Evolutionary conservation across 1,140 invertebrate species (phyloP).

Genomic region (Bombus cullumanus): DNA sequence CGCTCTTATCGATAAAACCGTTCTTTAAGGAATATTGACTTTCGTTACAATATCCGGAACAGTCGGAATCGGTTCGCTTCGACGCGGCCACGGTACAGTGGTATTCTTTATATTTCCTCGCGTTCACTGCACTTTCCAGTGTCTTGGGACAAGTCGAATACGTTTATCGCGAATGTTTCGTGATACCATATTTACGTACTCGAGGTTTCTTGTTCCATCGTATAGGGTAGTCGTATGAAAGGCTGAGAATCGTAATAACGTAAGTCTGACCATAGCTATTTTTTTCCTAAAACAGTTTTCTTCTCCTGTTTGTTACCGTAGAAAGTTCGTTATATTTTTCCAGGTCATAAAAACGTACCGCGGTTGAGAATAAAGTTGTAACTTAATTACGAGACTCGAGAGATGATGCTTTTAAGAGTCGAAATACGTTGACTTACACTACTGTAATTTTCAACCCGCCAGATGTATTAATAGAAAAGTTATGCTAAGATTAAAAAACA

Average conservation of each 20-base stretch:
- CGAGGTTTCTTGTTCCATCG: background rate
- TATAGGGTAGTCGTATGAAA: background rate
- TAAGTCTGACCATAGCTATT: no score
- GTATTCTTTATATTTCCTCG: background rate
- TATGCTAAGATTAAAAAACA: background rate
- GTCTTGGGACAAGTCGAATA: background rate
- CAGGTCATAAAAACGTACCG: background rate
- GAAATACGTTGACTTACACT: background rate
- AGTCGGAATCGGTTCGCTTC: background rate
- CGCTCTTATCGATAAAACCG: background rate
- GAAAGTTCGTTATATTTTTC: background rate
- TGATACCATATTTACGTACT: background rate
- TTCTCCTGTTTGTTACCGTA: no score
- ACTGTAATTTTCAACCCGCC: no score
- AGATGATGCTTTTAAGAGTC: background rate
- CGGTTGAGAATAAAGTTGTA: background rate
- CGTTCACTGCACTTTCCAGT: background rate
- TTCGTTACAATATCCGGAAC: slow-evolving; percentile 1
- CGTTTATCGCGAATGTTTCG: background rate
- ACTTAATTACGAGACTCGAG: background rate
- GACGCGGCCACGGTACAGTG: background rate
- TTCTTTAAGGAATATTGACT: slow-evolving; percentile 5
- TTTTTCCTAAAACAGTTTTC: no score
- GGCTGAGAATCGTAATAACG: background rate
- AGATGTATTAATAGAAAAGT: no score